Evolutionary conservation across 2,797 vertebrate species (phyloP).

Genomic region (Myiotriccus ornatus): DNA sequence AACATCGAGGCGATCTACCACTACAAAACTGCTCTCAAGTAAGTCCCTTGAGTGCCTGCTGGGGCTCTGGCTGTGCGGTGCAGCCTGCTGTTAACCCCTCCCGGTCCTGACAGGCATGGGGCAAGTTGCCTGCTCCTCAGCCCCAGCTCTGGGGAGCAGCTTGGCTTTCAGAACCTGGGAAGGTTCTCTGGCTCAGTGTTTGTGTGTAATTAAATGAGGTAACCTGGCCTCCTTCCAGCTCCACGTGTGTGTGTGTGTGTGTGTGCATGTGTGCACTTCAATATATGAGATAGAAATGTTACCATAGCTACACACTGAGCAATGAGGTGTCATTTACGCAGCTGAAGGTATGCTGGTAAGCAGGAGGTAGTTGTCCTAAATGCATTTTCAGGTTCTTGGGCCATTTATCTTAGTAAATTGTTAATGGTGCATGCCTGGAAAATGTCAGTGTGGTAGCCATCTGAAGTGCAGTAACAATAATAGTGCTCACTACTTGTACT

Average conservation of each 20-base stretch:
- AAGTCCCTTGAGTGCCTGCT: not conserved
- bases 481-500: slow-evolving; percentile 23
- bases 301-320: not conserved
- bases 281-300: slow-evolving; percentile 26
- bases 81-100: not conserved
- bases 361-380: slow-evolving; percentile 52
- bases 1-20: slow-evolving; percentile 89
- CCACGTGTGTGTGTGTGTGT: not conserved
- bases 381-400: slow-evolving; percentile 21
- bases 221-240: not conserved
- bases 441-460: not conserved
- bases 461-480: slow-evolving; percentile 45
- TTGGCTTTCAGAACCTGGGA: not conserved
- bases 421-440: slow-evolving; percentile 38
- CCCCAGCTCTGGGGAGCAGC: not conserved
- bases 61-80: rapidly evolving
- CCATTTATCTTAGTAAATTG: slow-evolving; percentile 45
- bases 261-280: not conserved
- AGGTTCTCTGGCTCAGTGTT: not conserved
- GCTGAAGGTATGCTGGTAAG: slow-evolving; percentile 7
- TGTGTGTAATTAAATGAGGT: not conserved
- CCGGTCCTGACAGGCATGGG: not conserved
- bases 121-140: not conserved
- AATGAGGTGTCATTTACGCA: not conserved
- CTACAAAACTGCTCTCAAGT: slow-evolving; percentile 93